Conservation (phyloP, 2,888 invertebrate species). For the Lamellibrachia satsuma region DNA sequence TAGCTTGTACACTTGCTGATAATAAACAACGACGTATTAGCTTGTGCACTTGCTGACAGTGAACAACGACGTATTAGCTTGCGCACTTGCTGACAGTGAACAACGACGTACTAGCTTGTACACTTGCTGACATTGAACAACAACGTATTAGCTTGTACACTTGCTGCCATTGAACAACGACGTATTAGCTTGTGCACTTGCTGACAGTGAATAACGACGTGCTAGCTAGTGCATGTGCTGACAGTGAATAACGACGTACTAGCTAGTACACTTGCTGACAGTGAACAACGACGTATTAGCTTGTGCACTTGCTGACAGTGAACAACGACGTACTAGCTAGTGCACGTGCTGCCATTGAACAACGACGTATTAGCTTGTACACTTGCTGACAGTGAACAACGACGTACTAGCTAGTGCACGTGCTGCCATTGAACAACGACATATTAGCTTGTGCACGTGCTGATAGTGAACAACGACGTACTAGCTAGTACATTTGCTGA, state of each 20-base stretch:
- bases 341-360: no score
- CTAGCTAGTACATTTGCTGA: neutral
- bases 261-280: no score
- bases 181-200: no score
- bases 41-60: neutral
- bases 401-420: neutral
- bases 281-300: neutral
- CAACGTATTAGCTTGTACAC: neutral
- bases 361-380: neutral
- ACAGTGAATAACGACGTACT: no score
- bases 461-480: neutral
- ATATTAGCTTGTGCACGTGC: neutral
- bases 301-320: neutral
- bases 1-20: no score
- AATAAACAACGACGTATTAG: neutral
- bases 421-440: neutral
- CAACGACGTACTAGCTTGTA: neutral
- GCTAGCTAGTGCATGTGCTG: no score
- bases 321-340: no score
- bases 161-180: neutral
- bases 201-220: no score
- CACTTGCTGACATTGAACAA: neutral
- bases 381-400: neutral
- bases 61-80: no score
- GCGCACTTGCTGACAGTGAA: no score